phyloP scores from a whole-genome alignment of 64 coral and sea anemone species.

The Actinia equina region DNA sequence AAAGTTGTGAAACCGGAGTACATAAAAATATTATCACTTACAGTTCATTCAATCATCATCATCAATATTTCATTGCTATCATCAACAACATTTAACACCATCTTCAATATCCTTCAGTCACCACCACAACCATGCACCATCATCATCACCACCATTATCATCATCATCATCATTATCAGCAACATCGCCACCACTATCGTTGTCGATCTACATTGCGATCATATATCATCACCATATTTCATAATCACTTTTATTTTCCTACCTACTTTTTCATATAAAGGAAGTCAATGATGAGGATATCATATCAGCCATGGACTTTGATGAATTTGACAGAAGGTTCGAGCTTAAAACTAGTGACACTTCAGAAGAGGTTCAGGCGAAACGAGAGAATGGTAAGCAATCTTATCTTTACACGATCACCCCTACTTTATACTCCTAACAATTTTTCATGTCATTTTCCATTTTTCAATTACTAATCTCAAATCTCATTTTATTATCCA shows the following conservation, averaged over 20 bases:
- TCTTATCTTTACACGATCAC: background rate
- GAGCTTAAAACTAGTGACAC: conserved; percentile 68
- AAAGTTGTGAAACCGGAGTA: background rate
- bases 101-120: no score
- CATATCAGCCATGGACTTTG: conserved; percentile 72
- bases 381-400: conserved; percentile 68
- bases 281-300: conserved; percentile 77
- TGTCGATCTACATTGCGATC: no score
- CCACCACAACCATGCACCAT: no score
- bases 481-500: conserved; percentile 10
- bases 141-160: no score
- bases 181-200: no score
- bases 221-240: background rate
- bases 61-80: background rate
- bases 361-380: conserved; percentile 56
- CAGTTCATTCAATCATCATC: no score
- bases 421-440: background rate
- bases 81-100: background rate
- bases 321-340: conserved; percentile 85
- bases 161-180: no score
- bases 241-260: background rate
- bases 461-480: background rate
- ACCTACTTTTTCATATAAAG: conserved; percentile 10
- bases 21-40: no score
- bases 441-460: background rate